These are phyloP conservation scores for Procapra przewalskii DNA, from an alignment of 2,113 vertebrate species.

Conservation along the genomic window DNA sequence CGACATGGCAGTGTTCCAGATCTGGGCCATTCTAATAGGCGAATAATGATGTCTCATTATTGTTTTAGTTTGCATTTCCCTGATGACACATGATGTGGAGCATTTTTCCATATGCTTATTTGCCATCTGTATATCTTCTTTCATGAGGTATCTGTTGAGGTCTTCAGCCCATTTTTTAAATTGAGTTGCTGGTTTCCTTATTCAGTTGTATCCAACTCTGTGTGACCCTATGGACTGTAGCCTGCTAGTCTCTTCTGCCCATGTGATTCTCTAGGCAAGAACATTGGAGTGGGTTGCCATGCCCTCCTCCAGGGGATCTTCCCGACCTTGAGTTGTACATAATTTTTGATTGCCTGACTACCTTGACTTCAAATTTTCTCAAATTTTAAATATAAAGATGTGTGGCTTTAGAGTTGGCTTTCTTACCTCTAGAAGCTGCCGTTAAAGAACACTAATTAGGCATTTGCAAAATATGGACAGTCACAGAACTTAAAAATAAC, in stretches of 20 bases:
- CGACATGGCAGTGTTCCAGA: not conserved
- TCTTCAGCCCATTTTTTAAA: not conserved
- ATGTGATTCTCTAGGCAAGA: not conserved
- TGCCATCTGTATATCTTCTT: not conserved
- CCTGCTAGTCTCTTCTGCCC: not conserved
- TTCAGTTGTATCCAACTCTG: not conserved
- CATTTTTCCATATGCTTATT: not conserved
- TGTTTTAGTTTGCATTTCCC: not conserved
- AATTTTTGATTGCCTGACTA: constrained; percentile 3
- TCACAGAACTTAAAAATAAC: not conserved
- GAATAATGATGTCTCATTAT: not conserved
- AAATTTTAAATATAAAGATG: constrained; percentile 18
- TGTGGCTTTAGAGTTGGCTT: not conserved
- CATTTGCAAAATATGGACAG: not conserved
- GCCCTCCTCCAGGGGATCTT: not conserved
- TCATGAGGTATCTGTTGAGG: not conserved
- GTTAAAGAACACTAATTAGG: constrained; percentile 10
- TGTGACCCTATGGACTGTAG: not conserved
- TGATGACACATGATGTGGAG: not conserved
- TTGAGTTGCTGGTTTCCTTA: not conserved
- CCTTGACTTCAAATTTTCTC: constrained; percentile 9
- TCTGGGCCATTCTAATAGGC: not conserved
- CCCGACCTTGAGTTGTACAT: not conserved
- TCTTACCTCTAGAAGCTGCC: constrained; percentile 3
- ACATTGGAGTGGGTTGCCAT: not conserved